Evolutionary conservation across 1,140 invertebrate species (phyloP).

Genomic region (Lepidurus apus): DNA sequence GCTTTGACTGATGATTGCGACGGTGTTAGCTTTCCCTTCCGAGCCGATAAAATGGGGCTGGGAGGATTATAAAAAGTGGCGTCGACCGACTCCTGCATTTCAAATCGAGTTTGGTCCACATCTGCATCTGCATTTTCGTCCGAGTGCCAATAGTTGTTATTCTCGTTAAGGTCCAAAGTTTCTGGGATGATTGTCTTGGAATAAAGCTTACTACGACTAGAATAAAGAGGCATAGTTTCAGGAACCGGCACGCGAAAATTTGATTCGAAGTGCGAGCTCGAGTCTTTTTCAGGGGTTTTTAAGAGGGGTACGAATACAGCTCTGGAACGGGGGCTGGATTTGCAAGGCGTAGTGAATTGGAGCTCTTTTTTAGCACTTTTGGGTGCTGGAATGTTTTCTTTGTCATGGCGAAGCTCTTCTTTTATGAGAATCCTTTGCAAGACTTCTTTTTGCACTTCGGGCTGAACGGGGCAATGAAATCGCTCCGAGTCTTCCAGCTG

Average conservation of each 20-base stretch:
- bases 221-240: neutral
- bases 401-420: neutral
- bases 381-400: neutral
- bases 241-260: neutral
- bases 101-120: neutral
- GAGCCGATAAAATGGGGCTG: neutral
- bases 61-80: conserved; percentile 7
- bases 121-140: neutral
- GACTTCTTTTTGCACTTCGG: neutral
- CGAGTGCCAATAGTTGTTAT: neutral
- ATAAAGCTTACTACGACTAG: neutral
- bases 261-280: neutral
- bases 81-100: neutral
- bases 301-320: neutral
- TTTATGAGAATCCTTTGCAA: neutral
- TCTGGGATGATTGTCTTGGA: neutral
- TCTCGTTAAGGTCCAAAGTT: neutral
- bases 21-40: neutral
- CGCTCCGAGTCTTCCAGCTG: neutral
- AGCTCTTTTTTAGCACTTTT: neutral
- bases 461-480: neutral
- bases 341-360: neutral
- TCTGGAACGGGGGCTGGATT: neutral
- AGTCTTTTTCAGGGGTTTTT: neutral
- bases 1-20: conserved; percentile 7